These are phyloP conservation scores for Myiopsitta monachus DNA, from an alignment of 2,113 vertebrate species.

Conservation along the genomic window DNA sequence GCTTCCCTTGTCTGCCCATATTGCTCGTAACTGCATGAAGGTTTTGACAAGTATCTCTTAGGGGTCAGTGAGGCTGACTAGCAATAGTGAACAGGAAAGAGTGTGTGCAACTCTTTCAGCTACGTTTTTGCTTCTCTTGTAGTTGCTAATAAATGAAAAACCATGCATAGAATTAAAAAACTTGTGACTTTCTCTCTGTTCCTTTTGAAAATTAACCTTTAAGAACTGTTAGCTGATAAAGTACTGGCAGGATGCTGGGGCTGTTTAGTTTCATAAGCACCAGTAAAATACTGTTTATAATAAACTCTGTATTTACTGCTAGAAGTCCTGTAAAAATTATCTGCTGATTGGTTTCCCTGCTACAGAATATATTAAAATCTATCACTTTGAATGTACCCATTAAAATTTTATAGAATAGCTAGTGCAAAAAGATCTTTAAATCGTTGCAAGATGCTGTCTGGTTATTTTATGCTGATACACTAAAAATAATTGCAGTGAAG, in stretches of 20 bases:
- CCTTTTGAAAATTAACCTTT: not conserved
- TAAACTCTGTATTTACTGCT: constrained; percentile 38
- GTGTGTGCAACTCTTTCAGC: not conserved
- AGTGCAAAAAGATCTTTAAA: constrained; percentile 56
- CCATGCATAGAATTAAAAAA: not conserved
- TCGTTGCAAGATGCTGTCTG: constrained; percentile 24
- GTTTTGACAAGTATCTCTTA: not conserved
- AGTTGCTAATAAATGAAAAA: not conserved
- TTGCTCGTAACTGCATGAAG: not conserved
- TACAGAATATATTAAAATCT: constrained; percentile 22
- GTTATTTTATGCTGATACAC: constrained; percentile 40
- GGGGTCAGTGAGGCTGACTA: not conserved
- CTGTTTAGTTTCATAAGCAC: not conserved
- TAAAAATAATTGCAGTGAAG: constrained; percentile 15
- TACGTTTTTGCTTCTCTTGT: not conserved
- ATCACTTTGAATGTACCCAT: constrained; percentile 48
- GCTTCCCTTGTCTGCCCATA: not conserved
- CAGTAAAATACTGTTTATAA: constrained; percentile 67
- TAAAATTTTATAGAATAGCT: constrained; percentile 63
- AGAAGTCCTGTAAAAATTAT: constrained; percentile 9
- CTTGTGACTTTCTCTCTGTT: not conserved
- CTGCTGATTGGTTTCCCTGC: constrained; percentile 24
- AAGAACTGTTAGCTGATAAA: constrained; percentile 1
- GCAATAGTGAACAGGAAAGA: not conserved
- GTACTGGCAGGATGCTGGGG: not conserved